Percentiles rank a stretch among this genome's conserved stretches.
Conservation (phyloP, 2,113 vertebrate genomes). For the Acanthochromis polyacanthus region DNA sequence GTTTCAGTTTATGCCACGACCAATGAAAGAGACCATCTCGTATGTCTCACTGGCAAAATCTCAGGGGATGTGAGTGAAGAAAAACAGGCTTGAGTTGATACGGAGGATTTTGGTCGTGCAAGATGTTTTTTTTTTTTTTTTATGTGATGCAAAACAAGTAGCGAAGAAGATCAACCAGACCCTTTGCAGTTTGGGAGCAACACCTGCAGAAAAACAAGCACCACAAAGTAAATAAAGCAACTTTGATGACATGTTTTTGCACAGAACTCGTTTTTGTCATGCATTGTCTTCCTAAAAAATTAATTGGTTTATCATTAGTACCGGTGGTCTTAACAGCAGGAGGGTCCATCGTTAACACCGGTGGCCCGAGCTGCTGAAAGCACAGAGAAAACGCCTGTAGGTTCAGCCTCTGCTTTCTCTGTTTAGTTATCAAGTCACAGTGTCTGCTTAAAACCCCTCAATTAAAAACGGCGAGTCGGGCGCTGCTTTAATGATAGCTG, state of each 20-base stretch:
- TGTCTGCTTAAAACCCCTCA: slow-evolving; percentile 75
- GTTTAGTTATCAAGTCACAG: slow-evolving; percentile 75
- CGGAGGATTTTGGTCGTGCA: slow-evolving; percentile 14
- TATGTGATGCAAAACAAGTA: slow-evolving; percentile 38
- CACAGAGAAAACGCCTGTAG: slow-evolving; percentile 48
- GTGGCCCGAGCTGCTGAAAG: slow-evolving; percentile 60
- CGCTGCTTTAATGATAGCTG: slow-evolving; percentile 79
- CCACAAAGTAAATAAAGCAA: slow-evolving; percentile 36
- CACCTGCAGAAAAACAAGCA: slow-evolving; percentile 37
- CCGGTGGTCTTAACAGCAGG: slow-evolving; percentile 61
- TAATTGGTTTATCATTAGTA: slow-evolving; percentile 76
- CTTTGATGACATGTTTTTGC: slow-evolving; percentile 55
- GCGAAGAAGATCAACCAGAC: slow-evolving; percentile 19
- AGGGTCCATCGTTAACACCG: slow-evolving; percentile 68
- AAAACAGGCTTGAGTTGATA: slow-evolving; percentile 50
- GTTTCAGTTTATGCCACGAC: slow-evolving; percentile 57
- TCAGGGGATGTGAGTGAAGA: slow-evolving; percentile 34
- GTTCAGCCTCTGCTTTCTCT: slow-evolving; percentile 43
- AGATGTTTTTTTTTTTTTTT: slow-evolving; percentile 45
- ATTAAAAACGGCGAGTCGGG: slow-evolving; percentile 70
- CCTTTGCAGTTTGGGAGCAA: slow-evolving; percentile 18
- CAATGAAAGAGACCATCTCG: slow-evolving; percentile 51
- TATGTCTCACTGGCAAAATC: slow-evolving; percentile 49
- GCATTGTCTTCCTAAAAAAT: slow-evolving; percentile 53
- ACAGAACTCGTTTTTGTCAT: slow-evolving; percentile 51